These are phyloP conservation scores for Patella depressa DNA, from an alignment of 2,888 invertebrate species.

Conservation along the genomic window DNA sequence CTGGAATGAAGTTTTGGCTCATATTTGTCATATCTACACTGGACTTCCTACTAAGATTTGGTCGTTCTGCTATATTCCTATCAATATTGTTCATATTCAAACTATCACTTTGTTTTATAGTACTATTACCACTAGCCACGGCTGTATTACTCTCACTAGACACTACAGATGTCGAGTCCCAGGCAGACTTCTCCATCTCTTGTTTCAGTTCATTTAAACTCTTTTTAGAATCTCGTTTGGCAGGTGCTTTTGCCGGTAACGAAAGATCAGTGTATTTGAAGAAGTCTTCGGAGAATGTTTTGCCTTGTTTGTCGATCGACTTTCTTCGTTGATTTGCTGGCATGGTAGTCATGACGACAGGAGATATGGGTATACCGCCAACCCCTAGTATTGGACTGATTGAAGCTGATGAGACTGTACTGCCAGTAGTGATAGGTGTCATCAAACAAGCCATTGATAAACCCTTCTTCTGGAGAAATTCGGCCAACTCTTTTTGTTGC, in stretches of 20 bases:
- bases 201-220: constrained; percentile 38
- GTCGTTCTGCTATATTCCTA: too few species aligned
- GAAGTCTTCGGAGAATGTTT: constrained; percentile 33
- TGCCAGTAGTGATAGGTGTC: constrained; percentile 36
- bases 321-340: background rate
- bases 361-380: constrained; percentile 44
- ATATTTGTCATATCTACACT: constrained; percentile 40
- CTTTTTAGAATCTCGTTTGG: constrained; percentile 33
- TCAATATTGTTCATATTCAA: too few species aligned
- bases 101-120: too few species aligned
- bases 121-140: background rate
- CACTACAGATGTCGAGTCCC: constrained; percentile 7
- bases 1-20: constrained; percentile 36
- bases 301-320: constrained; percentile 22
- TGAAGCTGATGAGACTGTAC: constrained; percentile 37
- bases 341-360: constrained; percentile 20
- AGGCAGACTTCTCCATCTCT: constrained; percentile 28
- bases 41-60: constrained; percentile 36
- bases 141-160: background rate
- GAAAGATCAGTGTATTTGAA: constrained; percentile 34
- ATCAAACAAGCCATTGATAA: constrained; percentile 38
- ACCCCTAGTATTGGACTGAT: constrained; percentile 41
- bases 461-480: constrained; percentile 46
- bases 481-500: constrained; percentile 51
- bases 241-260: constrained; percentile 13